A percentile compares a stretch with the other conserved stretches of the same genome.
phyloP scores from a whole-genome alignment of 2,888 invertebrate species.

The Hypomecis punctinalis region DNA sequence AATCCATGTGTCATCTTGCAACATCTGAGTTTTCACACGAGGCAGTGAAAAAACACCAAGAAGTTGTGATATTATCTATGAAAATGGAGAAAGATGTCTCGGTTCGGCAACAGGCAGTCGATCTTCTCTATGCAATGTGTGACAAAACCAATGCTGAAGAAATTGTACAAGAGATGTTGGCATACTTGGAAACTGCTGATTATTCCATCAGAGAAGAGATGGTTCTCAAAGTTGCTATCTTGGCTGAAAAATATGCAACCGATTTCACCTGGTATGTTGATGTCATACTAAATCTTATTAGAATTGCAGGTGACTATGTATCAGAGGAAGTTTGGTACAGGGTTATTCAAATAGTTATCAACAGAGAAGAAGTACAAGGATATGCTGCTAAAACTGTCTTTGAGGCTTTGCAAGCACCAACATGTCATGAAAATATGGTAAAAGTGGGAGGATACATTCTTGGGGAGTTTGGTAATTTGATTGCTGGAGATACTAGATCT shows the following conservation, averaged over 20 bases:
- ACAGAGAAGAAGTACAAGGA: conserved; percentile 99
- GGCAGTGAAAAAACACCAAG: conserved; percentile 99
- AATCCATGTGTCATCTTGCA: conserved; percentile 99
- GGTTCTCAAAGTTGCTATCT: conserved; percentile 99
- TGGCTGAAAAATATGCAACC: conserved; percentile 99
- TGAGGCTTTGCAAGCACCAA: conserved; percentile 99
- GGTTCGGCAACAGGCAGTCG: conserved; percentile 98
- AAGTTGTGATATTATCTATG: conserved; percentile 99
- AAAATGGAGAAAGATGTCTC: conserved; percentile 99
- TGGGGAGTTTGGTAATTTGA: conserved; percentile 99
- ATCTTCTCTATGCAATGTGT: conserved; percentile 99
- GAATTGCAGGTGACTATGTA: conserved; percentile 99
- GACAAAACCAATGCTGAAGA: conserved; percentile 99
- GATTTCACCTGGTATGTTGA: conserved; percentile 99
- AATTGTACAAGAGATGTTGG: conserved; percentile 99
- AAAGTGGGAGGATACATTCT: conserved; percentile 99
- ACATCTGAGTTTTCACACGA: conserved; percentile 99
- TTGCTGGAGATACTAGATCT: conserved; percentile 99
- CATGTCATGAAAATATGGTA: conserved; percentile 99
- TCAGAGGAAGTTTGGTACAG: conserved; percentile 99
- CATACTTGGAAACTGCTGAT: conserved; percentile 99
- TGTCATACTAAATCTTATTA: conserved; percentile 98
- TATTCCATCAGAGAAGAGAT: conserved; percentile 99
- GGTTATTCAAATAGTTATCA: conserved; percentile 99
- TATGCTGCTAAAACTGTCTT: conserved; percentile 99